These are phyloP conservation scores for Eurosta solidaginis DNA, from an alignment of 1,140 invertebrate genomes.

Conservation along the genomic window DNA sequence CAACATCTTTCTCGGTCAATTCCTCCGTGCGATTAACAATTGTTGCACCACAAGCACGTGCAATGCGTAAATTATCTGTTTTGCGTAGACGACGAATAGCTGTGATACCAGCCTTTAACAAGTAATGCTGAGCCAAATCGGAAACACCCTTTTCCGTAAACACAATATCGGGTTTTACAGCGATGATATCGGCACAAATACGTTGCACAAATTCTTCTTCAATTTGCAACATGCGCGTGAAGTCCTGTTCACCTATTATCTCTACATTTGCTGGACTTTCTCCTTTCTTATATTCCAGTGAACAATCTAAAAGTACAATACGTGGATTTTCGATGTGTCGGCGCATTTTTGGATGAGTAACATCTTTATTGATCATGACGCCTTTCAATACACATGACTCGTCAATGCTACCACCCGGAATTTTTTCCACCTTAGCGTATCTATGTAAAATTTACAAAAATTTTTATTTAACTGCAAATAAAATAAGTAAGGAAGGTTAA, in stretches of 20 bases:
- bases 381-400: slow-evolving; percentile 94
- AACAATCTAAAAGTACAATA: slow-evolving; percentile 93
- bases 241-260: slow-evolving; percentile 93
- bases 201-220: slow-evolving; percentile 96
- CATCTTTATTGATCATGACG: slow-evolving; percentile 99
- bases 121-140: slow-evolving; percentile 86
- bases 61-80: slow-evolving; percentile 96
- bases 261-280: slow-evolving; percentile 99
- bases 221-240: slow-evolving; percentile 87
- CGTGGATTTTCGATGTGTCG: slow-evolving; percentile 94
- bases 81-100: slow-evolving; percentile 90
- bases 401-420: slow-evolving; percentile 94
- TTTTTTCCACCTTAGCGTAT: slow-evolving; percentile 98
- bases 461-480: no score
- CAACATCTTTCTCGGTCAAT: slow-evolving; percentile 93
- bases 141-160: slow-evolving; percentile 99
- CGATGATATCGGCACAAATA: slow-evolving; percentile 92
- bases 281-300: slow-evolving; percentile 98
- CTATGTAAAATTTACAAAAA: slow-evolving; percentile 38
- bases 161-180: slow-evolving; percentile 92
- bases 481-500: no score
- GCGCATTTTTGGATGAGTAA: slow-evolving; percentile 97
- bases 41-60: slow-evolving; percentile 94
- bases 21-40: slow-evolving; percentile 97
- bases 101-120: slow-evolving; percentile 91